phyloP scores from a whole-genome alignment of 1,140 invertebrate genomes.

The Triops cancriformis region DNA sequence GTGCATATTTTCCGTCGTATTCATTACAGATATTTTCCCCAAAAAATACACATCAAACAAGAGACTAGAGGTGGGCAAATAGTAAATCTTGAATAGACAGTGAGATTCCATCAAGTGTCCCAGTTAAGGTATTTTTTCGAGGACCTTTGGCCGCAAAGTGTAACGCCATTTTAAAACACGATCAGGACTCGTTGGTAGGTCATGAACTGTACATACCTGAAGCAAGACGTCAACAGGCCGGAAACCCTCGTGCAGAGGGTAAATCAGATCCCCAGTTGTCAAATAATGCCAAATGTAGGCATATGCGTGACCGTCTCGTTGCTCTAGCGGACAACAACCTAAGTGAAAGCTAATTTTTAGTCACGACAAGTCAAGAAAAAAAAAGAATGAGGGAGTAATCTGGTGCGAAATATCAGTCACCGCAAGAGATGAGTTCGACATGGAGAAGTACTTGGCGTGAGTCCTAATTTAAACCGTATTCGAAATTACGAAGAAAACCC shows the following conservation, averaged over 20 bases:
- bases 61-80: no score
- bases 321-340: constrained; percentile 2
- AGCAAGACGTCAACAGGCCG: constrained; percentile 28
- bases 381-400: not conserved
- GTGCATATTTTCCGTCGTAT: no score
- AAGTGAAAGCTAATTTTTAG: not conserved
- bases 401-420: not conserved
- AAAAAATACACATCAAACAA: no score
- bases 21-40: no score
- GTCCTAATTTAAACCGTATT: not conserved
- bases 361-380: not conserved
- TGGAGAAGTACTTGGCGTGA: not conserved
- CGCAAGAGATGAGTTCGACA: not conserved
- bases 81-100: no score
- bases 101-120: no score
- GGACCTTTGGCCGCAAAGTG: no score
- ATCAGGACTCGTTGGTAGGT: not conserved
- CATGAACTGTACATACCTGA: constrained; percentile 18
- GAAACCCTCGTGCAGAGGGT: constrained; percentile 29
- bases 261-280: constrained; percentile 26
- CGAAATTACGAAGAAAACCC: not conserved
- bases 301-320: constrained; percentile 25
- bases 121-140: no score
- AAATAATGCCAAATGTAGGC: constrained; percentile 29
- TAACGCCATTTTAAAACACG: not conserved